Evolutionary conservation across 2,888 invertebrate genomes (phyloP).

Genomic region (Conus canariensis): DNA sequence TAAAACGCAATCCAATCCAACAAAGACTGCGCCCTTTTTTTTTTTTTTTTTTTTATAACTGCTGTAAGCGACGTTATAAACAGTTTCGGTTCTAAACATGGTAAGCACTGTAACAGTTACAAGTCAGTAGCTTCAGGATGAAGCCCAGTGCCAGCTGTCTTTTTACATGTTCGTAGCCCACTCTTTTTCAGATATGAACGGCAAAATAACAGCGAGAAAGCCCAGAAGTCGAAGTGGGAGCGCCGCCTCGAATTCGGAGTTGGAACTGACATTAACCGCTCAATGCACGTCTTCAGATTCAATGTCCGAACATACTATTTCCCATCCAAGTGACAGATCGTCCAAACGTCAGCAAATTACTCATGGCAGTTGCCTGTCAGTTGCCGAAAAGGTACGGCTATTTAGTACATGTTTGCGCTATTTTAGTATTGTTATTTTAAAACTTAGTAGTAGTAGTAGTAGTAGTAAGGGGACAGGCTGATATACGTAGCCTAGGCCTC

Average conservation of each 20-base stretch:
- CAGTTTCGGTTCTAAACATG: not conserved
- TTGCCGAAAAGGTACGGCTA: slow-evolving; percentile 36
- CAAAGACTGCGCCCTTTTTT: not conserved
- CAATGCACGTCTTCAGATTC: slow-evolving; percentile 28
- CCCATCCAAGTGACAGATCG: not conserved
- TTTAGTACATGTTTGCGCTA: not conserved
- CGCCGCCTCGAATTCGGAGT: slow-evolving; percentile 40
- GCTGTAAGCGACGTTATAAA: slow-evolving; percentile 9
- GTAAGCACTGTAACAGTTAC: not conserved
- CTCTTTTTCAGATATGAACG: slow-evolving; percentile 30
- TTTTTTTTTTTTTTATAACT: not conserved
- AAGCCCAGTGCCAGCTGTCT: not conserved
- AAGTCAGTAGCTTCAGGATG: not conserved
- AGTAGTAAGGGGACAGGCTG: no score
- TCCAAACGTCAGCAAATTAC: slow-evolving; percentile 34
- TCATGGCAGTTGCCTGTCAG: slow-evolving; percentile 28
- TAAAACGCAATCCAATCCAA: slow-evolving; percentile 7
- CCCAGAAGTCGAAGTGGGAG: slow-evolving; percentile 41
- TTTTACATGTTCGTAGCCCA: not conserved
- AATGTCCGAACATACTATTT: slow-evolving; percentile 38
- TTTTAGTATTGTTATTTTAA: not conserved
- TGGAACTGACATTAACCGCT: slow-evolving; percentile 28
- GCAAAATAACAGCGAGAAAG: slow-evolving; percentile 23
- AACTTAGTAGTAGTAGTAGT: no score
- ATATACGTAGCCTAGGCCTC: no score